Evolutionary conservation across 2,888 invertebrate genomes (phyloP), one percentile per base, ranked within the genome.

Genomic region (Nomada ruficornis): DNA sequence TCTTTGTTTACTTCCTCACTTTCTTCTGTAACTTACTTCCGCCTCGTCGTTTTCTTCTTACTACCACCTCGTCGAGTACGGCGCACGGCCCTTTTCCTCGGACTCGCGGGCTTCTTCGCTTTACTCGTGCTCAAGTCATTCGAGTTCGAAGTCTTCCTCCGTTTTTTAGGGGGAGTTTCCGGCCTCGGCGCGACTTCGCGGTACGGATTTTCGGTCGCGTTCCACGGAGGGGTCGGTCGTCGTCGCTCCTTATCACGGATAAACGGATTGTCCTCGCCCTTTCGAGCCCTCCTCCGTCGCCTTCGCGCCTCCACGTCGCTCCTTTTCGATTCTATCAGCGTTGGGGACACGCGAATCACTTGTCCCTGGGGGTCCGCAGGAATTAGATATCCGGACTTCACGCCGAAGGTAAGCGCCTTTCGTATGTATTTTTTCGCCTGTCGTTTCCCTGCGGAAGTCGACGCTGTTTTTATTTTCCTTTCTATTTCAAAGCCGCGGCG

Each of bases 361-460:
- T 86, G 89, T 7, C 91, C 91, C 26, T 88, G 80, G 0, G 82
- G 68, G 65, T 91, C 91, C 0, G 83, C 67, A 0, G 90, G 90
- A n/a, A 89, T 89, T 54, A 92, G 82, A 78, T 91, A 92, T 55
- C 92, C 92, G 36, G 87, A 86, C 60, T 87, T 91, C 70, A 92
- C 77, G 23, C 90, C 92, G 65, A 91, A 89, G 0, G 89, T 84
- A 29, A 92, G 80, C 2, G 90, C 91, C 55, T 91, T 90, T 36
- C 87, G 87, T 20, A 92, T 86, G 68, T 91, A 91, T 42, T 77
- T 87, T 63, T 89, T 89, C 2, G 91, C 91, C 1, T 86, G 87
- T 1, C 87, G 89, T 76, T 90, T 91, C 18, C 91, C 92, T 92
- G 68, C 1, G 15, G n/a, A 47, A 18, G 10, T 68, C 23, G 1